Base-by-base conservation (phyloP, 2,797 vertebrate species). In the Acrossocheilus wenchowensis region DNA sequence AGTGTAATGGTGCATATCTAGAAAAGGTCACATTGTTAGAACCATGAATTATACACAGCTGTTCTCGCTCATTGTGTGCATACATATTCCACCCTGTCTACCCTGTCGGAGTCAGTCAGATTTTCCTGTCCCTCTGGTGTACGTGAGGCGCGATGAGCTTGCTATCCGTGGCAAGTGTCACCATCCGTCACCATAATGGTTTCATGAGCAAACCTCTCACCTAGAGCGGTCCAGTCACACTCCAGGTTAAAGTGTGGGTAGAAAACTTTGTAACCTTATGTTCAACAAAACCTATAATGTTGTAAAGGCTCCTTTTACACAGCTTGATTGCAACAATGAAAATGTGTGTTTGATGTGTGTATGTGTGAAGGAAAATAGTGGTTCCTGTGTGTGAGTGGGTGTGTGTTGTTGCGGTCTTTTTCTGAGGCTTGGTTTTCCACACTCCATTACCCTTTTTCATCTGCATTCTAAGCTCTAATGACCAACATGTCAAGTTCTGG, bases 1-100 rank as follows among this genome's bases (percentile, higher is more conserved):
- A 86, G 82, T 80, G 39, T 78, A 78, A 87, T 71, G 71, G 71
- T 52, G 82, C 68, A 75, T 86, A 71, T 39, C 81, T 83, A 57
- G 83, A 83, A 86, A 86, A 88, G 81, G 85, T 84, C 87, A 86
- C 77, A 84, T 86, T 86, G 81, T 62, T 83, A 68, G 68, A 88
- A 73, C 39, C 26, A 73, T 79, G 72, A 87, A 87, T 81, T 78
- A 85, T 82, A 72, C 83, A 81, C 87, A 60, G 43, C 50, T 82
- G 64, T 81, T 69, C 39, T 57, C 64, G 69, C 34, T 82, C 72
- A 69, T 77, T 79, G 50, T 45, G 62, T 78, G 79, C 74, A 36
- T 82, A 52, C n/a, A 82, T 85, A 57, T 86, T 82, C 54, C 36
- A 86, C 21, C 75, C 21, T 62, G 52, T 88, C 79, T 78, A 43